Percentiles rank a stretch among this genome's conserved stretches.
These are phyloP conservation scores for Tamias sibiricus DNA, from an alignment of 2,113 vertebrate species.

Conservation along the genomic window DNA sequence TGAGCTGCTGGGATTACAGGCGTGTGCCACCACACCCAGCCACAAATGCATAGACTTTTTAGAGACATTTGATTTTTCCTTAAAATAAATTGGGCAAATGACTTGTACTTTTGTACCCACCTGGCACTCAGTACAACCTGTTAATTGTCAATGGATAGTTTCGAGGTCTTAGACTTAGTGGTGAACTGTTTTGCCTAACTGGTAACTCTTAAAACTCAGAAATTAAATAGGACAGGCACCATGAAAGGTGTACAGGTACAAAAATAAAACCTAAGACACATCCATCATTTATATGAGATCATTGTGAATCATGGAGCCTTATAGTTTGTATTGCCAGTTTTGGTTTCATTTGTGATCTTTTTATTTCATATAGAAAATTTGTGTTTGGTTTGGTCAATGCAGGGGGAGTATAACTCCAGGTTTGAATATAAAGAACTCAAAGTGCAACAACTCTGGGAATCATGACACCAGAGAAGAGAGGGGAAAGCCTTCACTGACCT, in stretches of 20 bases:
- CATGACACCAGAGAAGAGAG: constrained; percentile 68
- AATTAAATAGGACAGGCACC: neutral
- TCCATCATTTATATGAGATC: neutral
- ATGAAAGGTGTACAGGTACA: neutral
- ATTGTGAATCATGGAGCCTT: neutral
- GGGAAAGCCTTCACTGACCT: constrained; percentile 51
- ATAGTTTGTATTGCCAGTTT: neutral
- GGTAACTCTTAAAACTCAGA: constrained; percentile 23
- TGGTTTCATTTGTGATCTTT: neutral
- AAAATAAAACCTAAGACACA: neutral
- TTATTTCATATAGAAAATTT: neutral
- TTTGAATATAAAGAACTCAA: constrained; percentile 59
- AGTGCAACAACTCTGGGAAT: constrained; percentile 71
- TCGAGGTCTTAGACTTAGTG: neutral
- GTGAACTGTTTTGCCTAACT: neutral
- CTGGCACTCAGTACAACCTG: neutral
- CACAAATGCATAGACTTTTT: neutral
- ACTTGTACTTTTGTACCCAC: neutral
- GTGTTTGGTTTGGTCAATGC: neutral
- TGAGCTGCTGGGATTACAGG: neutral
- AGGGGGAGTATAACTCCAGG: neutral
- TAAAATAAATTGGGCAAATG: neutral
- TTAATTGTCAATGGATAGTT: neutral
- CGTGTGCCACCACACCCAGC: neutral
- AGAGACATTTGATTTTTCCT: neutral